These are phyloP conservation scores for Mycalesis mineus DNA, from an alignment of 2,888 invertebrate species.

Conservation along the genomic window DNA sequence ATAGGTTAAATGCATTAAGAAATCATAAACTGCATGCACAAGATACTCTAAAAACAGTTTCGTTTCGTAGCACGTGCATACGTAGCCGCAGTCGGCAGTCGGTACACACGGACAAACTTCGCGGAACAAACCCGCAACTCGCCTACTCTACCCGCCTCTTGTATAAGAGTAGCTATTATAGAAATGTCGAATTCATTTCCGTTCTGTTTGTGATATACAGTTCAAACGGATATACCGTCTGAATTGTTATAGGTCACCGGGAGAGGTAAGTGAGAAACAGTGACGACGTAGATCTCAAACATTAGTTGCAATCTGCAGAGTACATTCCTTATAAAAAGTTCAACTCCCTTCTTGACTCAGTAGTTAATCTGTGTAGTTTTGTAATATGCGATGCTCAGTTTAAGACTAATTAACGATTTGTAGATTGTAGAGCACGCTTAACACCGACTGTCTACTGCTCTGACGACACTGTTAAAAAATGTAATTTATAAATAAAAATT, in stretches of 20 bases:
- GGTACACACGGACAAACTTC: conserved; percentile 9
- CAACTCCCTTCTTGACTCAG: too few relatives aligned
- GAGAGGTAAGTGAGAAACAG: not conserved
- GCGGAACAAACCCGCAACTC: conserved; percentile 19
- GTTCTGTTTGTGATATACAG: conserved; percentile 5
- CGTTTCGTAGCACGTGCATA: conserved; percentile 3
- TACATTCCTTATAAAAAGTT: too few relatives aligned
- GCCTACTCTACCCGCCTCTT: conserved; percentile 11
- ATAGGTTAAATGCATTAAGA: not conserved
- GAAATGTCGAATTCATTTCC: conserved; percentile 5
- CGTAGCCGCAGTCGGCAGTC: conserved; percentile 3
- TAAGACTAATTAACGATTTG: too few relatives aligned
- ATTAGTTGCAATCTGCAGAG: too few relatives aligned
- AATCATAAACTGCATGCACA: not conserved
- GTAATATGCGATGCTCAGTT: too few relatives aligned
- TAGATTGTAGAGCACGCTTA: too few relatives aligned
- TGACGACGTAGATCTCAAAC: too few relatives aligned
- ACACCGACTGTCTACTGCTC: too few relatives aligned
- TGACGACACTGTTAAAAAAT: too few relatives aligned
- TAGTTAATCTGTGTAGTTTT: too few relatives aligned
- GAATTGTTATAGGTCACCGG: not conserved
- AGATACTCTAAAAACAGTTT: conserved; percentile 8
- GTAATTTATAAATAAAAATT: too few relatives aligned
- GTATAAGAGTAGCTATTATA: conserved; percentile 7
- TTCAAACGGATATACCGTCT: conserved; percentile 38